These are phyloP conservation scores for Mirounga angustirostris DNA, from an alignment of 2,113 vertebrate species.

Conservation along the genomic window DNA sequence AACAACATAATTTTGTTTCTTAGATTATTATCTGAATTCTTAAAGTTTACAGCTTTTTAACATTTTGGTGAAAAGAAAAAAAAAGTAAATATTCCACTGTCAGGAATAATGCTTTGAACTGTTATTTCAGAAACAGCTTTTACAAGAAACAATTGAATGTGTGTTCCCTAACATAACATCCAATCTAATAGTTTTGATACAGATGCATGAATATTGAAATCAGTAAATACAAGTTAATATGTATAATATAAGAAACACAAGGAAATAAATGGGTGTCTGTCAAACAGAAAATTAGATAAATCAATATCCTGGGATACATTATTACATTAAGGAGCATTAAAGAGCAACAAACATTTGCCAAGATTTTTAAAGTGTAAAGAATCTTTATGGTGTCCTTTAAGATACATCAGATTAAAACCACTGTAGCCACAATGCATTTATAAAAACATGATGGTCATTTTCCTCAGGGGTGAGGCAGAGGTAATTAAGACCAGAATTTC, in stretches of 20 bases:
- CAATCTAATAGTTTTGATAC: background rate
- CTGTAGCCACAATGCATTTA: background rate
- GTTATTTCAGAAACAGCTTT: background rate
- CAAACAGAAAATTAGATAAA: background rate
- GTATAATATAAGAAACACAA: background rate
- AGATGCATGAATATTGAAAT: background rate
- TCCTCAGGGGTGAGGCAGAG: background rate
- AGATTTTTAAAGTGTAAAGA: background rate
- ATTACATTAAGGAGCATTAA: constrained; percentile 14
- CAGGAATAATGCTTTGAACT: background rate
- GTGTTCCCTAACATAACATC: background rate
- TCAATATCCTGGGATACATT: background rate
- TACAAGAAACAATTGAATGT: background rate
- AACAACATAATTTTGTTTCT: background rate
- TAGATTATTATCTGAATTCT: background rate
- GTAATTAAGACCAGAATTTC: background rate
- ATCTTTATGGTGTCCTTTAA: background rate
- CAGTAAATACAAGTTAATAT: background rate
- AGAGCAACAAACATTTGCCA: background rate
- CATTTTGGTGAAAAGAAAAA: background rate
- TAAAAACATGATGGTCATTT: background rate
- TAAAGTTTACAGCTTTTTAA: background rate
- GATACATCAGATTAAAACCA: background rate
- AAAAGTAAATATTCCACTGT: background rate
- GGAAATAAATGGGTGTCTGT: background rate